Base-by-base conservation (phyloP, 2,888 invertebrate genomes). In the Harmothoe impar region DNA sequence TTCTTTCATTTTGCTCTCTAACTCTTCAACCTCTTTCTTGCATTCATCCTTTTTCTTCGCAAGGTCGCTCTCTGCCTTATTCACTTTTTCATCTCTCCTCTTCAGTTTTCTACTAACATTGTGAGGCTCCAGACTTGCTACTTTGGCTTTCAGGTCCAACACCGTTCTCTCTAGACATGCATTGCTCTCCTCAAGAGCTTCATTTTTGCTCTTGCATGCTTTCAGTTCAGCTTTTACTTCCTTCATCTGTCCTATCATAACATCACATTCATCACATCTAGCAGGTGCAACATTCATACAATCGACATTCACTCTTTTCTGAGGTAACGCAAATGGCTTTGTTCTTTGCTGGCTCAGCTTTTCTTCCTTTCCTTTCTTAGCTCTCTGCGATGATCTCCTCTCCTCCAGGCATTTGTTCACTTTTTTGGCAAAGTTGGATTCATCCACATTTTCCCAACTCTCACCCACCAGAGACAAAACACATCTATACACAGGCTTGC, bases 21-120 rank as follows among this genome's bases (percentile, higher is more conserved):
- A n/a, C n/a, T n/a, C n/a, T n/a, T n/a, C n/a, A n/a, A n/a, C n/a
- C n/a, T n/a, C n/a, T n/a, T n/a, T n/a, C n/a, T n/a, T 31, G 31
- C 15, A 10, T 81, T 68, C 68, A 15, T 68, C 68, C 68, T 68
- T n/a, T 7, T 23, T 15, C 68, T 17, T 68, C n/a, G 12, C 17
- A 68, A 68, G 15, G 17, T 68, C n/a, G 7, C 17, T 68, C 20
- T 68, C 68, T 23, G 20, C 5, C 68, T n/a, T 68, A 17, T 68
- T 68, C 12, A 68, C n/a, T 68, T n/a, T 68, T 68, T n/a, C n/a
- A 12, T 68, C n/a, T 68, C 68, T 15, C 68, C 68, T 68, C 68
- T 7, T n/a, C 12, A 15, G 12, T n/a, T 68, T 68, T 68, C 68
- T 23, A 68, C 17, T n/a, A 12, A 68, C 68, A 68, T 68, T 68